Percentiles rank a stretch among this genome's conserved stretches.
These are phyloP conservation scores for Podarcis lilfordi DNA, from an alignment of 2,797 vertebrate species.

Conservation along the genomic window DNA sequence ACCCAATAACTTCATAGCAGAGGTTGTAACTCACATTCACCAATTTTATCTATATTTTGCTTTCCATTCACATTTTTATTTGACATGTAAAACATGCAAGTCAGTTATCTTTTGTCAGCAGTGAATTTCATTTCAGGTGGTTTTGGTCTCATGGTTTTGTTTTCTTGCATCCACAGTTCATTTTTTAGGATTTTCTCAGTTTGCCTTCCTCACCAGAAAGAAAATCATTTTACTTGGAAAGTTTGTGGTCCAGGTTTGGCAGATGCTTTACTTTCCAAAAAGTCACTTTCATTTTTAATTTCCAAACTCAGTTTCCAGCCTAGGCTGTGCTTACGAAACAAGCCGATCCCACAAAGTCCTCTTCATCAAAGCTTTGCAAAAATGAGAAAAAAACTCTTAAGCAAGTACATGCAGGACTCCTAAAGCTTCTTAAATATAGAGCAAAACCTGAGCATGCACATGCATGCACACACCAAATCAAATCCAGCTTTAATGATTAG, in stretches of 20 bases:
- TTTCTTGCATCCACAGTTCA: not conserved
- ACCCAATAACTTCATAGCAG: slow-evolving; percentile 31
- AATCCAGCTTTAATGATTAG: not conserved
- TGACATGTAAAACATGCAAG: not conserved
- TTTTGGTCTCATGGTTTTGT: no score
- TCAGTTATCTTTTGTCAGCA: not conserved
- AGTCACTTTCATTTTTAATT: slow-evolving; percentile 12
- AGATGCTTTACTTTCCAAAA: slow-evolving; percentile 9
- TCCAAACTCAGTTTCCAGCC: slow-evolving; percentile 14
- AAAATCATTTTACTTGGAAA: not conserved
- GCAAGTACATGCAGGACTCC: not conserved
- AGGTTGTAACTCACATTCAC: slow-evolving; percentile 25
- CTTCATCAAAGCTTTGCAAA: not conserved
- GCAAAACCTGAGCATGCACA: not conserved
- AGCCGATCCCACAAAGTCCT: not conserved
- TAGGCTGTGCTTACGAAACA: not conserved
- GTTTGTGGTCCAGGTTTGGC: not conserved
- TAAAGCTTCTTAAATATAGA: not conserved
- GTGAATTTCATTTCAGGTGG: not conserved
- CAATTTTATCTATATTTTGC: slow-evolving; percentile 18
- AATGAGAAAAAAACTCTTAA: not conserved
- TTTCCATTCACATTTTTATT: not conserved
- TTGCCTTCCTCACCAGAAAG: not conserved
- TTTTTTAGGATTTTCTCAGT: not conserved
- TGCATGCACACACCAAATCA: not conserved